These are phyloP conservation scores for Dione vanillae DNA, from an alignment of 2,888 invertebrate species.

Conservation along the genomic window DNA sequence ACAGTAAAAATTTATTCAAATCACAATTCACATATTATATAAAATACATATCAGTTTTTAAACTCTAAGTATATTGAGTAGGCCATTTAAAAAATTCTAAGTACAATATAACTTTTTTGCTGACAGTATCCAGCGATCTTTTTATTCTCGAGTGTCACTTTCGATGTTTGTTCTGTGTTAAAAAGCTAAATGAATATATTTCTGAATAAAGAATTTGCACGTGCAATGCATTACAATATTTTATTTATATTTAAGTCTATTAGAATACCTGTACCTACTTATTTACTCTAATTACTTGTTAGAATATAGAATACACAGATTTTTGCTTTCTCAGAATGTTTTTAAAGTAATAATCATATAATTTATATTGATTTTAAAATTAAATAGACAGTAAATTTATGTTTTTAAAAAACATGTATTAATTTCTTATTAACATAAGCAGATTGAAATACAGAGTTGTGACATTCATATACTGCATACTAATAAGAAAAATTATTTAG, in stretches of 20 bases:
- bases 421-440: not conserved
- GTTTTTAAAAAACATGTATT: no score
- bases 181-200: slow-evolving; percentile 57
- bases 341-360: no score
- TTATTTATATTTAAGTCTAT: no score
- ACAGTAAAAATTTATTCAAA: slow-evolving; percentile 2
- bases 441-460: not conserved
- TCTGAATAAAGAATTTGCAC: slow-evolving; percentile 51
- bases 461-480: not conserved
- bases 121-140: slow-evolving; percentile 61
- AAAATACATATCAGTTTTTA: not conserved
- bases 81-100: not conserved
- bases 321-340: no score
- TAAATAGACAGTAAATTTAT: no score
- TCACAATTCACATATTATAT: slow-evolving; percentile 13
- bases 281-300: no score
- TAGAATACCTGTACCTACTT: no score
- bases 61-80: not conserved
- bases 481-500: not conserved
- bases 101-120: not conserved
- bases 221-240: slow-evolving; percentile 31
- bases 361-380: no score
- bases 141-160: slow-evolving; percentile 68
- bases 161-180: slow-evolving; percentile 61
- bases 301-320: no score